These are phyloP conservation scores for Eremophila alpestris DNA, from an alignment of 2,797 vertebrate species.

Conservation along the genomic window DNA sequence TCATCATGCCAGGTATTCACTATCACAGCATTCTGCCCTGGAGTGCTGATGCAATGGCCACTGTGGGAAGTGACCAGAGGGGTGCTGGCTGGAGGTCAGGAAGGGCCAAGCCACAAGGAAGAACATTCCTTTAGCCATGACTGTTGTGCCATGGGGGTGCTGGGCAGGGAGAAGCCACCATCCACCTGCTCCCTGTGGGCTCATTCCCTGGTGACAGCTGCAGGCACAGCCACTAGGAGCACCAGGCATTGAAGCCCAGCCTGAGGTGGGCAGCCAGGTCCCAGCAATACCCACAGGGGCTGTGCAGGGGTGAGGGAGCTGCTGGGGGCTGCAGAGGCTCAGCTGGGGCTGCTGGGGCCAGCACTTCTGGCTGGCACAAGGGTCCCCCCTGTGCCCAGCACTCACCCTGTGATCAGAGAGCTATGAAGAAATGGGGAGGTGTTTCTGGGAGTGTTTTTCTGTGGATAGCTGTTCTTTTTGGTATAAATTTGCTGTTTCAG, in stretches of 20 bases:
- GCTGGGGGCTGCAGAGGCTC: neutral
- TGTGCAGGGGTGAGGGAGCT: neutral
- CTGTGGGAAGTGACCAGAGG: neutral
- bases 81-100: neutral
- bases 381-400: fast-evolving
- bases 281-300: fast-evolving
- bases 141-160: fast-evolving
- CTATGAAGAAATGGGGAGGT: neutral
- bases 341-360: neutral
- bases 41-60: neutral
- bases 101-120: fast-evolving
- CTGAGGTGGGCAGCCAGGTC: neutral
- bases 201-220: neutral
- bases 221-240: neutral
- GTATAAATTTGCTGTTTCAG: neutral
- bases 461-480: neutral
- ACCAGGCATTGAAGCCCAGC: fast-evolving
- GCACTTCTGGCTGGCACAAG: neutral
- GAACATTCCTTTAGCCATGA: fast-evolving
- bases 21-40: neutral
- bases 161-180: neutral
- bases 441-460: neutral
- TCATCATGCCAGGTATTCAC: neutral
- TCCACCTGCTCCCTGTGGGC: neutral
- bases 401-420: fast-evolving